Evolutionary conservation across 2,113 vertebrate genomes (phyloP).

Genomic region (Carlito syrichta): DNA sequence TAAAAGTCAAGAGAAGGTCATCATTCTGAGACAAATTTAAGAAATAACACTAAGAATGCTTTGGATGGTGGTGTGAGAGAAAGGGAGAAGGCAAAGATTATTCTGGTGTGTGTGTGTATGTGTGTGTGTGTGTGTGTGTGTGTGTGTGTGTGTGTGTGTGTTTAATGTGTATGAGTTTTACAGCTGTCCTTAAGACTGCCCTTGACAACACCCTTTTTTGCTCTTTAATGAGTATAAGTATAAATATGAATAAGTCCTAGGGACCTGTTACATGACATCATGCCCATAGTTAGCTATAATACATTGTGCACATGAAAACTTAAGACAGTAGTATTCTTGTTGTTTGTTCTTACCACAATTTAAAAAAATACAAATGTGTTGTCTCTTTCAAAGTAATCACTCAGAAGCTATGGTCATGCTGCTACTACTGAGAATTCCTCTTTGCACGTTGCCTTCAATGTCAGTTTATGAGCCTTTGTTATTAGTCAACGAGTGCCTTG

Average conservation of each 20-base stretch:
- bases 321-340: neutral
- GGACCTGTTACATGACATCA: neutral
- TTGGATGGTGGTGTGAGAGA: neutral
- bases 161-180: neutral
- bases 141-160: too few relatives aligned
- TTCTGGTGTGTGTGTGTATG: too few relatives aligned
- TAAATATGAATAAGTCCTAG: neutral
- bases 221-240: neutral
- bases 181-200: neutral
- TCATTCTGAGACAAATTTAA: neutral
- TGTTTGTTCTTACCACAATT: neutral
- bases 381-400: neutral
- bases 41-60: neutral
- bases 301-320: neutral
- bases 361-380: neutral
- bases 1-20: neutral
- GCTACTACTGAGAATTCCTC: neutral
- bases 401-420: neutral
- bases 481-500: neutral
- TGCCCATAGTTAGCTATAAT: neutral
- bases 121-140: too few relatives aligned
- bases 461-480: neutral
- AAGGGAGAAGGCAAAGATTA: neutral
- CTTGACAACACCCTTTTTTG: neutral
- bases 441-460: neutral